Evolutionary conservation across 2,888 invertebrate species (phyloP).

Genomic region (Rosalia funebris): DNA sequence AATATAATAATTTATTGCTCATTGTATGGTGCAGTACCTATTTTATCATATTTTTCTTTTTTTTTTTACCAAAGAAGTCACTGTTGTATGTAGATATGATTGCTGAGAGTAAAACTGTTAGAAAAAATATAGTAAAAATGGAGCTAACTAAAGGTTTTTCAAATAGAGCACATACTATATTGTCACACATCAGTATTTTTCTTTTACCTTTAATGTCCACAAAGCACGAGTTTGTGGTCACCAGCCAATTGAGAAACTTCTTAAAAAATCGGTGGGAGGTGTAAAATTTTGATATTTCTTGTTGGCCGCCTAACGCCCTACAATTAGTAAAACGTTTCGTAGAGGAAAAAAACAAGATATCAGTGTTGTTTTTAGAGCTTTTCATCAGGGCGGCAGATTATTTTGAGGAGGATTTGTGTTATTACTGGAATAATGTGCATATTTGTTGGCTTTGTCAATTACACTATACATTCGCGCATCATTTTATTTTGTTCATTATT

Average conservation of each 20-base stretch:
- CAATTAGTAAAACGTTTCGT: too few relatives aligned
- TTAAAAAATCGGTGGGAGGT: too few relatives aligned
- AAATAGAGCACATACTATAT: conserved; percentile 58
- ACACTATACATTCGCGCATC: conserved; percentile 31
- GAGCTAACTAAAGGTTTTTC: conserved; percentile 52
- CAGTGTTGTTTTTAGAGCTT: background rate
- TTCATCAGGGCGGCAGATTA: background rate
- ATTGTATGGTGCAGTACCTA: conserved; percentile 57
- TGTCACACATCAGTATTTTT: conserved; percentile 60
- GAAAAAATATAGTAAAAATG: conserved; percentile 48
- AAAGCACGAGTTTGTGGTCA: conserved; percentile 3
- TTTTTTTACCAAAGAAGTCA: conserved; percentile 61
- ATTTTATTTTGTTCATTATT: conserved; percentile 36
- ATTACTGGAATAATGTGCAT: conserved; percentile 14
- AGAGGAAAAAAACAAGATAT: background rate
- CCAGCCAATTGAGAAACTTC: background rate
- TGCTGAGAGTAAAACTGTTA: conserved; percentile 46
- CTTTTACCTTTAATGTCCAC: conserved; percentile 23
- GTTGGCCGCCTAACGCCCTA: too few relatives aligned
- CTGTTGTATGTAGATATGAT: conserved; percentile 59
- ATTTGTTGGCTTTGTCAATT: conserved; percentile 20
- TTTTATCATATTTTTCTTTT: conserved; percentile 58
- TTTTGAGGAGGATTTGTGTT: conserved; percentile 7
- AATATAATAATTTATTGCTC: conserved; percentile 57
- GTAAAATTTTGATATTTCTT: too few relatives aligned